Base-by-base conservation (phyloP, 1,140 invertebrate species). In the Drosophila albomicans region DNA sequence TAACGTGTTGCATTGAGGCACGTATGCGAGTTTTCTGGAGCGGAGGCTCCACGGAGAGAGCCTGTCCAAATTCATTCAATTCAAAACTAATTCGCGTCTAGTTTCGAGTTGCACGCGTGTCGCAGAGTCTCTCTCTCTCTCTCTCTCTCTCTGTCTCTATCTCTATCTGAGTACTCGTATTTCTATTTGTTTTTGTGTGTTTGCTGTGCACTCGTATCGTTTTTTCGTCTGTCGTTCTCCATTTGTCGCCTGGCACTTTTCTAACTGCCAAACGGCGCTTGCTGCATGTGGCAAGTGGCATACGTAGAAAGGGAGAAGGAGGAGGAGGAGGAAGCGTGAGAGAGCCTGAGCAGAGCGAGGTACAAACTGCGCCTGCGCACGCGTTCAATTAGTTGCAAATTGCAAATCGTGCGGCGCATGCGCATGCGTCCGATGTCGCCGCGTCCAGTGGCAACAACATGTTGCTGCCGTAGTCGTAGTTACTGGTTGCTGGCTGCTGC, bases 341-440 rank as follows among this genome's bases (percentile, higher is more conserved):
- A 48, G 49, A 61, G 71, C 51, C 45, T 16, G 35, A 15, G 71
- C 20, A 25, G 35, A 15, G 71, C 48, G 35, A 56, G 62, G 52
- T 16, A 90, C 81, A 82, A 89, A 89, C 79, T 89, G 86, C 81
- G 86, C 73, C 61, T 78, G 86, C 82, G 82, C 86, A 89, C 86
- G 86, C 86, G 86, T 89, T 90, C 86, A 89, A 89, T 89, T 88
- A 88, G 84, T 84, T 82, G 84, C 84, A 88, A 88, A 88, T 82
- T 88, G 84, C 84, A 88, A 86, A 88, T 88, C 80, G 84, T 87
- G 84, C 84, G 78, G 84, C 84, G 84, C 84, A 86, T 87, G 79
- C 76, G 84, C 79, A 87, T 25, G 86, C 78, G 82, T 81, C 79
- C 74, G 69, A 61, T 79, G 54, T 88, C 81, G 81, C 86, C 82